phyloP scores from a whole-genome alignment of 2,888 invertebrate species.

The Cybosia mesomella region DNA sequence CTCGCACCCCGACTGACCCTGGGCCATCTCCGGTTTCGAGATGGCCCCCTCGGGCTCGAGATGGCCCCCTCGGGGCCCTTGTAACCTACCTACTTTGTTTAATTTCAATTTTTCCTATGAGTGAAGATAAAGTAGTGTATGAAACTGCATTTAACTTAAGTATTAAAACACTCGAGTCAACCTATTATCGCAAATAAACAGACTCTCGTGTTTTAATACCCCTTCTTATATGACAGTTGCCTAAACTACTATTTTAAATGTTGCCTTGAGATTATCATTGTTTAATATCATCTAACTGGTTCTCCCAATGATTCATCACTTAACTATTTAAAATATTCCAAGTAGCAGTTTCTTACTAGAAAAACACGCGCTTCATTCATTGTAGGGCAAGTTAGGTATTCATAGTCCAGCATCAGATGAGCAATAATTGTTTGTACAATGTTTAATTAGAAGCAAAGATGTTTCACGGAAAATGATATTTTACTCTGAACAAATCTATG shows the following conservation, averaged over 20 bases:
- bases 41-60: no score
- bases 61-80: no score
- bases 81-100: no score
- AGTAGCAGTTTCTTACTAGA: neutral
- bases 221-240: no score
- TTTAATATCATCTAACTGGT: neutral
- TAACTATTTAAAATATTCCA: neutral
- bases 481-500: constrained; percentile 26
- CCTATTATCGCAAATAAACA: no score
- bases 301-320: neutral
- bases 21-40: no score
- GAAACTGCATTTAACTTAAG: no score
- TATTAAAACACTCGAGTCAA: no score
- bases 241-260: neutral
- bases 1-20: no score
- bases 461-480: constrained; percentile 41
- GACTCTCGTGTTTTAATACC: no score
- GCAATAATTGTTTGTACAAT: constrained; percentile 16
- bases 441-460: constrained; percentile 28
- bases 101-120: no score
- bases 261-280: neutral
- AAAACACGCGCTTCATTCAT: neutral
- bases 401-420: neutral
- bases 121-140: no score
- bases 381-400: constrained; percentile 4